Percentiles rank a stretch among this genome's conserved stretches.
phyloP scores from a whole-genome alignment of 2,797 vertebrate genomes.

The Hydrophis major region DNA sequence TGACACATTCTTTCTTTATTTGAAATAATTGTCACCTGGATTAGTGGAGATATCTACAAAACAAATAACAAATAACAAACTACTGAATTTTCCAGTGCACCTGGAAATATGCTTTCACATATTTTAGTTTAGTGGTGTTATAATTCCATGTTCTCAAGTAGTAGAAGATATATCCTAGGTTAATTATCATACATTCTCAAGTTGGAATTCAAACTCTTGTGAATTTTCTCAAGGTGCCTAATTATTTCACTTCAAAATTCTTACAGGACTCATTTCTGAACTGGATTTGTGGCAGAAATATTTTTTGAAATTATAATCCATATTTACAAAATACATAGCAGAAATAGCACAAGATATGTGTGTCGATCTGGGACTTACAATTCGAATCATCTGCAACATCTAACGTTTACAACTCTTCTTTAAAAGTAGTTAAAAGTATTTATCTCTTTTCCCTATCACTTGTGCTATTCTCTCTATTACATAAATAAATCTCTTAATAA shows the following conservation, averaged over 20 bases:
- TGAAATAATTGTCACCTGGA: not conserved
- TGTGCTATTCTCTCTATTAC: not conserved
- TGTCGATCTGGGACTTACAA: not conserved
- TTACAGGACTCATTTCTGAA: not conserved
- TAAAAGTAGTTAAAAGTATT: not conserved
- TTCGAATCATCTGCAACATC: not conserved
- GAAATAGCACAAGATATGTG: not conserved
- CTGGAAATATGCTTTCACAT: not conserved
- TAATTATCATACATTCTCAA: not conserved
- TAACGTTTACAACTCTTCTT: not conserved
- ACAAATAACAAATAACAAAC: not conserved
- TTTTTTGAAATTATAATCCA: not conserved
- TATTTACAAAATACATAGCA: not conserved
- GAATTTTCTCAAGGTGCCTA: not conserved
- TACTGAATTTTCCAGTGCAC: not conserved
- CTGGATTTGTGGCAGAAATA: not conserved
- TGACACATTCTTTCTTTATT: not conserved
- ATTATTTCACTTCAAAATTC: not conserved
- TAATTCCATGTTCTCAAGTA: not conserved
- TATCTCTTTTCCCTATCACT: not conserved
- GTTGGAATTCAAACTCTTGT: not conserved
- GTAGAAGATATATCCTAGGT: not conserved
- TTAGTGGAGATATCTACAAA: not conserved
- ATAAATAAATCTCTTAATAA: not conserved
- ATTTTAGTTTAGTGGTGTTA: not conserved